Base-by-base conservation (phyloP, 1,140 invertebrate species). In the Aradophagus sp. region DNA sequence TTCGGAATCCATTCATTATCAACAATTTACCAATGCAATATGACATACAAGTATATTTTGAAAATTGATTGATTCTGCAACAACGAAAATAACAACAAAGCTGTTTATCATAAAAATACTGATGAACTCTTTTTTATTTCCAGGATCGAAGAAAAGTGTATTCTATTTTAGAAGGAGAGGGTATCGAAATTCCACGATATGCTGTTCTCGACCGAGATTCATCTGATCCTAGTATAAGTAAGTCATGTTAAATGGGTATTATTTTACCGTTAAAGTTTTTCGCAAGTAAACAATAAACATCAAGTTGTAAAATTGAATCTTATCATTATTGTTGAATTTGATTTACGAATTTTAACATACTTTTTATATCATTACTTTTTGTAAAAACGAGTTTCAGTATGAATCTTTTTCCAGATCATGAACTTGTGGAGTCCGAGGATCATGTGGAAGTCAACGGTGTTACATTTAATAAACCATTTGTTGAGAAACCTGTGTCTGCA, bases 11-110 rank as follows among this genome's bases (percentile, higher is more conserved):
- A 0, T 99, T 97, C 84, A 93, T 99, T 47, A 95, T 99, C 44
- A 99, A 99, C 85, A 97, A 99, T 87, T 89, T 99, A 55, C 94
- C 97, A 73, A 97, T 98, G 92, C 98, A 99, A 83, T 99, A 97
- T 87, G 95, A 97, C 80, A 94, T 99, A 56, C 95, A 97, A 87
- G 93, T 90, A 86, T 5, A 75, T 2, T 1, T 31, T 6, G 3
- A 12, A 13, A 38, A 19, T 0, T 23, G 8, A 23, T 17, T 3
- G 4, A 19, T 35, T 15, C 3, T 35, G 1, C 10, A 32, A 7
- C 1, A 32, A n/a, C n/a, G n/a, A n/a, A n/a, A n/a, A n/a, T n/a
- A n/a, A n/a, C n/a, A n/a, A n/a, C n/a, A n/a, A n/a, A n/a, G n/a
- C n/a, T n/a, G n/a, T n/a, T n/a, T n/a, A n/a, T n/a, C n/a, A n/a